Conservation (phyloP, 2,113 vertebrate species). For the Megaceryle torquata region DNA sequence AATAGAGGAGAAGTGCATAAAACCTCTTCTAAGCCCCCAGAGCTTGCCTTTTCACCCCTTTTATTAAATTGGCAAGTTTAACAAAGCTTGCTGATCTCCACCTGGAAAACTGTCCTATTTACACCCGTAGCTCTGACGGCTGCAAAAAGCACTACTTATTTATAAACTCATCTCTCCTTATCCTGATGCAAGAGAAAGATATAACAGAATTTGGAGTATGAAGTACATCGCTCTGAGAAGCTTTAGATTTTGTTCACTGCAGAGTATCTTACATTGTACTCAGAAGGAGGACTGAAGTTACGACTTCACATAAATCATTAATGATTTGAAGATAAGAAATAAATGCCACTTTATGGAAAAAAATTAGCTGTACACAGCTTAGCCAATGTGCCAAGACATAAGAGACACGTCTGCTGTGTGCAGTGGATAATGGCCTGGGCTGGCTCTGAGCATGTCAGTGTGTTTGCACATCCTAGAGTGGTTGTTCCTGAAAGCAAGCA, state of each 20-base stretch:
- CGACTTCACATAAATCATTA: background rate
- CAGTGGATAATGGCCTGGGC: background rate
- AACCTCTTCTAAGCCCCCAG: background rate
- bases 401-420: background rate
- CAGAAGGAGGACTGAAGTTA: background rate
- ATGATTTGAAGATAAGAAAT: background rate
- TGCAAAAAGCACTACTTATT: background rate
- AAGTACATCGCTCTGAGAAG: background rate
- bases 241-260: background rate
- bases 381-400: background rate
- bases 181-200: background rate
- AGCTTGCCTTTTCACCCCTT: background rate
- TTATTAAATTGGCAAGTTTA: background rate
- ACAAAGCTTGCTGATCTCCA: background rate
- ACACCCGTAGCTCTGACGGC: background rate
- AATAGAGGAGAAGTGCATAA: background rate
- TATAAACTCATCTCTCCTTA: background rate
- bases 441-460: accelerated
- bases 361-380: background rate
- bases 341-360: background rate
- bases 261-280: background rate
- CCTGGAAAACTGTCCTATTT: background rate
- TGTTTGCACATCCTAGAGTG: background rate
- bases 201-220: background rate
- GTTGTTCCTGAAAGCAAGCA: background rate